These are phyloP conservation scores for Drosophila vallismaia DNA, from an alignment of 2,888 invertebrate species.

Conservation along the genomic window DNA sequence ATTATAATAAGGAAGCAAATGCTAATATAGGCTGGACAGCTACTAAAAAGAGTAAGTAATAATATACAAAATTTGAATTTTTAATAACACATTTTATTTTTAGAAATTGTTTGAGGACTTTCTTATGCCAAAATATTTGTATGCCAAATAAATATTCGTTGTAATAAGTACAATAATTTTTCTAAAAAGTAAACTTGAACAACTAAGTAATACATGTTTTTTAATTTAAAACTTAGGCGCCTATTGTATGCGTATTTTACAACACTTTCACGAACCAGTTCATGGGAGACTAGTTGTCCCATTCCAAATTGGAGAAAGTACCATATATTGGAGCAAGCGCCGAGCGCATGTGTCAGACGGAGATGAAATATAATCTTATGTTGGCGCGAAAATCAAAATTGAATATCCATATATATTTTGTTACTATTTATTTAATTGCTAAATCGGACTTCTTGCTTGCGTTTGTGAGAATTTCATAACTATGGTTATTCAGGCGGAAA, in stretches of 20 bases:
- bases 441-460: background rate
- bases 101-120: conserved; percentile 61
- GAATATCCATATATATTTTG: background rate
- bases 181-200: background rate
- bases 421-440: background rate
- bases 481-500: conserved; percentile 53
- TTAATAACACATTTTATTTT: conserved; percentile 11
- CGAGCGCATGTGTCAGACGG: background rate
- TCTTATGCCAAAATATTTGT: background rate
- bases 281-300: background rate
- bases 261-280: conserved; percentile 6
- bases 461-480: conserved; percentile 51
- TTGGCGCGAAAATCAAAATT: conserved; percentile 10
- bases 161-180: background rate
- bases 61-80: background rate
- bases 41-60: conserved; percentile 77
- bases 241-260: background rate
- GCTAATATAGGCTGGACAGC: conserved; percentile 80
- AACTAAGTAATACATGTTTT: background rate
- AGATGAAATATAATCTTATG: background rate
- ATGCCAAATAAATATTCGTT: background rate
- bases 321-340: fast-evolving
- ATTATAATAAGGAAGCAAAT: conserved; percentile 67
- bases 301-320: background rate
- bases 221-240: background rate